These are phyloP conservation scores for Latrodectus elegans DNA, from an alignment of 2,888 invertebrate species.

Conservation along the genomic window DNA sequence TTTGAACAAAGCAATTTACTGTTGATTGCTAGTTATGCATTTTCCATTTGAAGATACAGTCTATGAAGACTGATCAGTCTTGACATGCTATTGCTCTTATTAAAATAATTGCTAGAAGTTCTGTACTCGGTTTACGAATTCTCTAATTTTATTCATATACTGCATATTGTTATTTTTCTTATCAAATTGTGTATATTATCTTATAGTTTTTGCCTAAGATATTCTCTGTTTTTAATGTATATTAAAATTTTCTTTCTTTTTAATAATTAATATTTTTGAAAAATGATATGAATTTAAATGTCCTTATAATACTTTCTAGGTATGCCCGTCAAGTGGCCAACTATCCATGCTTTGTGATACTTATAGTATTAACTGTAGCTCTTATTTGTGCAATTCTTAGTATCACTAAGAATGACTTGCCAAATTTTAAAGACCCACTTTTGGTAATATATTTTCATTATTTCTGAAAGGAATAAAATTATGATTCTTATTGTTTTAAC, in stretches of 20 bases:
- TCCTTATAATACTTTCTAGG: conserved; percentile 28
- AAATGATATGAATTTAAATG: background rate
- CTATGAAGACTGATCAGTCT: no score
- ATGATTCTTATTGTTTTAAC: background rate
- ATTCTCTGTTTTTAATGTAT: no score
- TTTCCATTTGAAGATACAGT: no score
- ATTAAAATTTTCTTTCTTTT: background rate
- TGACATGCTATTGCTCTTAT: no score
- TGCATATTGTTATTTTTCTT: no score
- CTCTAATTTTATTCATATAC: no score
- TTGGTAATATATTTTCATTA: conserved; percentile 78
- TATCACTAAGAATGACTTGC: conserved; percentile 80
- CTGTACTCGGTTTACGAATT: no score
- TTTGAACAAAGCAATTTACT: no score
- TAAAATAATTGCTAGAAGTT: no score
- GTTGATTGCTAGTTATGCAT: no score
- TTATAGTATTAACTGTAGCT: conserved; percentile 54
- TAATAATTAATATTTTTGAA: background rate
- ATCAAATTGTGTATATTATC: no score
- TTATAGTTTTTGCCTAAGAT: no score
- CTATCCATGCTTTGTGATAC: conserved; percentile 63
- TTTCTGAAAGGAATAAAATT: background rate
- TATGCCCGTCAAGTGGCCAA: conserved; percentile 70
- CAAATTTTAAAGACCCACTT: conserved; percentile 90
- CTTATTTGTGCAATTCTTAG: conserved; percentile 79